Evolutionary conservation across 2,888 invertebrate species (phyloP).

Genomic region (Cataglyphis albicans): DNA sequence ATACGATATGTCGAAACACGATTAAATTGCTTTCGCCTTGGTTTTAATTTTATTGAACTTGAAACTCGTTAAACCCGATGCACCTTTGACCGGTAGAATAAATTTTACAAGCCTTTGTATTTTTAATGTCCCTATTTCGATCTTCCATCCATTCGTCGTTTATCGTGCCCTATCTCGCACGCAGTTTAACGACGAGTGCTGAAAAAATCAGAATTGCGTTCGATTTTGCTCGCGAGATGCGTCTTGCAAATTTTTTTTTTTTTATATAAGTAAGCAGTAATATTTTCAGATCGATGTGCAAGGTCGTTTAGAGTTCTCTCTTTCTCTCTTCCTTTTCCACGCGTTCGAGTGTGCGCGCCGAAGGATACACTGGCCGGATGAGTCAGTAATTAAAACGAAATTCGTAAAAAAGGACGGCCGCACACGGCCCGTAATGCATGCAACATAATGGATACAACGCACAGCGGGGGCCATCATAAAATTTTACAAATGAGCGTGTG

Average conservation of each 20-base stretch:
- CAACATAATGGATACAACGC: slow-evolving; percentile 73
- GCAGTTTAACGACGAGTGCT: slow-evolving; percentile 54
- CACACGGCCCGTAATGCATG: slow-evolving; percentile 70
- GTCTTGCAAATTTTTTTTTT: slow-evolving; percentile 65
- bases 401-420: slow-evolving; percentile 74
- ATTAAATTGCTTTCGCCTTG: slow-evolving; percentile 11
- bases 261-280: slow-evolving; percentile 51
- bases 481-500: slow-evolving; percentile 84
- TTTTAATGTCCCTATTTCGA: slow-evolving; percentile 58
- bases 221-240: slow-evolving; percentile 46
- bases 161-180: slow-evolving; percentile 52
- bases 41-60: slow-evolving; percentile 32
- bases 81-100: slow-evolving; percentile 64
- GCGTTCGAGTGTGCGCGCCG: slow-evolving; percentile 40
- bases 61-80: slow-evolving; percentile 27
- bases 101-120: slow-evolving; percentile 68
- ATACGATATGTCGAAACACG: background rate
- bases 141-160: slow-evolving; percentile 32
- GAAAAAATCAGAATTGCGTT: slow-evolving; percentile 54
- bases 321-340: slow-evolving; percentile 16
- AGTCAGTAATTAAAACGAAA: slow-evolving; percentile 81
- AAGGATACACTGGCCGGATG: slow-evolving; percentile 40
- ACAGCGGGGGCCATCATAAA: slow-evolving; percentile 79
- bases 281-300: slow-evolving; percentile 67
- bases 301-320: slow-evolving; percentile 56